Evolutionary conservation across 1,140 invertebrate species (phyloP).

Genomic region (Lordiphosa collinella): DNA sequence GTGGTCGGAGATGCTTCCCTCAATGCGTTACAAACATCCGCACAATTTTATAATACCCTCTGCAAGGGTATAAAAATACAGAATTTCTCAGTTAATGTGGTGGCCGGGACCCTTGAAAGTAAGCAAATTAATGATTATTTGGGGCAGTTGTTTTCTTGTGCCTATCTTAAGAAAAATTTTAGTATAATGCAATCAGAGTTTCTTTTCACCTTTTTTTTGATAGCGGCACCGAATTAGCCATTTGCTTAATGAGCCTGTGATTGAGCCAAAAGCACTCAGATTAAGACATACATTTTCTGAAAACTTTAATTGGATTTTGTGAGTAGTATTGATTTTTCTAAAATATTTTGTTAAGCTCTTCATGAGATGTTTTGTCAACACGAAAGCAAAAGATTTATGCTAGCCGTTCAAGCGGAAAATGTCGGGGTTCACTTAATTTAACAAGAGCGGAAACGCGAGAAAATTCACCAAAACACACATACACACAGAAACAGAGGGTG

Average conservation of each 20-base stretch:
- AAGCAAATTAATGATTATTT: constrained; percentile 68
- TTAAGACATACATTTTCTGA: not conserved
- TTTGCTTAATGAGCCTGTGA: constrained; percentile 67
- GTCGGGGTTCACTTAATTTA: constrained; percentile 46
- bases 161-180: constrained; percentile 42
- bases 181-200: constrained; percentile 66
- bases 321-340: constrained; percentile 46
- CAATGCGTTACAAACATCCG: too few relatives aligned
- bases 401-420: constrained; percentile 52
- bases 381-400: constrained; percentile 46
- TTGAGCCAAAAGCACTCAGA: constrained; percentile 33
- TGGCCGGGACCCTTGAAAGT: constrained; percentile 30
- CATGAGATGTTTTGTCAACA: constrained; percentile 29
- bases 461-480: constrained; percentile 19
- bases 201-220: constrained; percentile 34
- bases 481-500: not conserved
- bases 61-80: constrained; percentile 29
- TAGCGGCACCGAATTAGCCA: constrained; percentile 51
- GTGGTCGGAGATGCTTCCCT: too few relatives aligned
- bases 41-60: constrained; percentile 59
- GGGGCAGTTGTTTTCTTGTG: constrained; percentile 22
- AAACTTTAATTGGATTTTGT: constrained; percentile 1
- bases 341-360: constrained; percentile 25
- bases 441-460: constrained; percentile 30
- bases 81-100: constrained; percentile 45